Base-by-base conservation (phyloP, 64 coral and sea anemone genomes). In the Pachyseris speciosa region DNA sequence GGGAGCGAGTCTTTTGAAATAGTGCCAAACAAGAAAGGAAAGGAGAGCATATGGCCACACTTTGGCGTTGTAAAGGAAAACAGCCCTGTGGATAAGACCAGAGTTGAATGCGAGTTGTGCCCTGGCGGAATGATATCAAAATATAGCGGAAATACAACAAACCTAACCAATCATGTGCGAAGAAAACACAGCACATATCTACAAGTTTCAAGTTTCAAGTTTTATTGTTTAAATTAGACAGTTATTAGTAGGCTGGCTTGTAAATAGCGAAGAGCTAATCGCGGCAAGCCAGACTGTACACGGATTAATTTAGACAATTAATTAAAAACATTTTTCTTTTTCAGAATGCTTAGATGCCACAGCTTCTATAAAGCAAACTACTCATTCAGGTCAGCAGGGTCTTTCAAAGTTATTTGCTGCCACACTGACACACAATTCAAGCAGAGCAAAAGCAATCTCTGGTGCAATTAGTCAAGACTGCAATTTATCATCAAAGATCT, bases 51-150 rank as follows among this genome's bases (percentile, higher is more conserved):
- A 55, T 86, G 84, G 84, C 41, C 69, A 41, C n/a, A 86, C 42
- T 86, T 86, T 71, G 84, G 19, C 42, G 68, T 86, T 86, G 63
- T 86, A 30, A 86, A 86, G 69, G 83, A 86, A 43, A 36, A 86
- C 40, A 42, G 68, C 52, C 68, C 84, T 69, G 65, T 59, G 30
- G 81, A 67, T 60, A 66, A 84, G 7, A 84, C 58, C 36, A 84
- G 81, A 67, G 81, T 84, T n/a, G 81, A 49, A 53, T 60, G 78
- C 50, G 11, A 52, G 55, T 83, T 83, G 55, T 83, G 47, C 61
- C 78, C 48, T 67, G 33, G 28, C 25, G 17, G 17, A 55, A 55
- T 4, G 51, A 66, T 84, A 40, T 55, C 42, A 16, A 84, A 84
- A 84, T 84, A 84, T 47, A 67, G 81, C 44, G 59, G 53, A 57